Evolutionary conservation across 2,797 vertebrate genomes (phyloP), one percentile per base, ranked within the genome.

Genomic region (Sebastiscus tertius): DNA sequence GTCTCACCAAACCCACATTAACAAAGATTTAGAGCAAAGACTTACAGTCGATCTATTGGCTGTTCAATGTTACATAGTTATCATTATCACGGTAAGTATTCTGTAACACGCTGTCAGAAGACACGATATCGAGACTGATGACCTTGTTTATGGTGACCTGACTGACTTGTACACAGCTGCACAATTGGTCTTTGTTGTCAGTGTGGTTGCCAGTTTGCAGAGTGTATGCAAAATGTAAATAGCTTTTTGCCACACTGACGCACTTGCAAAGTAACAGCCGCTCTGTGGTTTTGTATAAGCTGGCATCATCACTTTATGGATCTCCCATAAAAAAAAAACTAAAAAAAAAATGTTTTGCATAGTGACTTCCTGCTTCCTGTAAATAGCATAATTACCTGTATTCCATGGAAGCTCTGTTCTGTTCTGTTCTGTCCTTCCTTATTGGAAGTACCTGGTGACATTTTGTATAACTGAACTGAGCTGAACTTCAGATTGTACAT

Each of bases 221-320:
- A 54, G 60, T 76, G 22, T 66, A 83, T 82, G 78, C 80, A 87
- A 92, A 82, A 88, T 88, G 65, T 88, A 86, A 84, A 89, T 88
- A 66, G 29, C 29, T 66, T 75, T 79, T 66, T 49, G 61, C 91
- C 92, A 75, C 90, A 90, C 4, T 94, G 93, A 94, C 90, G 91
- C 83, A 93, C 83, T 90, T 92, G 91, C 91, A 90, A 91, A 91
- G 80, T 81, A 82, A 64, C 80, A 88, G 87, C 69, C 5, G 20
- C 72, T 73, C 65, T 89, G 86, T 76, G 84, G 87, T 80, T 3
- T 22, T 24, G 18, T 60, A 14, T 49, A 36, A 77, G 72, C 49
- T 58, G 60, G 8, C 54, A 62, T 72, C 13, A 69, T 68, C 14
- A 8, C 74, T 92, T 84, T 77, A 86, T 79, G 55, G 69, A 52